phyloP scores from a whole-genome alignment of 2,113 vertebrate species.

The Anguilla rostrata region DNA sequence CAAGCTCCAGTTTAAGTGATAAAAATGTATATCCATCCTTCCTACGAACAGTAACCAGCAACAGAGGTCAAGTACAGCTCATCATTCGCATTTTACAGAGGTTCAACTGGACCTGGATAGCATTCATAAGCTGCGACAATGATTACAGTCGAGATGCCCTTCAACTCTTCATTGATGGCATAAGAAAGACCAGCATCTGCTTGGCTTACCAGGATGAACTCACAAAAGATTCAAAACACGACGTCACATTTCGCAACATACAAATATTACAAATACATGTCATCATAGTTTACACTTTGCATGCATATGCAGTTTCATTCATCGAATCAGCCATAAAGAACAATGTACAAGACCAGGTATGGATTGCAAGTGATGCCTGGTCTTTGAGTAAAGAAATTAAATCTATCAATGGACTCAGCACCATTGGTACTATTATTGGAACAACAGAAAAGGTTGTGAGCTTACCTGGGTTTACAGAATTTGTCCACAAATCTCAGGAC shows the following conservation, averaged over 20 bases:
- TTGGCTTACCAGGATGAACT: conserved; percentile 36
- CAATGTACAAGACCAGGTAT: conserved; percentile 34
- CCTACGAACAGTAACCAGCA: conserved; percentile 47
- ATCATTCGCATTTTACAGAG: conserved; percentile 35
- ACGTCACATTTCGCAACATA: background rate
- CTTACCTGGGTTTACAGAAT: conserved; percentile 16
- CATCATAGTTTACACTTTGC: conserved; percentile 35
- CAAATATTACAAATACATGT: background rate
- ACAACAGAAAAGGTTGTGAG: conserved; percentile 19
- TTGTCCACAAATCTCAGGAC: background rate
- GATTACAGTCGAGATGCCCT: conserved; percentile 40
- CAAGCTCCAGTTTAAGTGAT: conserved; percentile 36
- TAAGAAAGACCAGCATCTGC: conserved; percentile 20
- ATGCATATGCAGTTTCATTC: conserved; percentile 23
- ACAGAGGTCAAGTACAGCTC: conserved; percentile 39
- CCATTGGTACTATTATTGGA: conserved; percentile 42
- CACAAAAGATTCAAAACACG: background rate
- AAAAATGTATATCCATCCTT: conserved; percentile 46
- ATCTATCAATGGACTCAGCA: background rate
- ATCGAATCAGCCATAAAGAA: conserved; percentile 23
- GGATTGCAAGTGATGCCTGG: conserved; percentile 53
- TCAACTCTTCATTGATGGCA: conserved; percentile 8
- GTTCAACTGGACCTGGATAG: conserved; percentile 45
- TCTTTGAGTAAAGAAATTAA: conserved; percentile 29
- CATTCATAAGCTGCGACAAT: conserved; percentile 30